phyloP scores from a whole-genome alignment of 2,888 invertebrate genomes.

The Subacronicta megacephala region DNA sequence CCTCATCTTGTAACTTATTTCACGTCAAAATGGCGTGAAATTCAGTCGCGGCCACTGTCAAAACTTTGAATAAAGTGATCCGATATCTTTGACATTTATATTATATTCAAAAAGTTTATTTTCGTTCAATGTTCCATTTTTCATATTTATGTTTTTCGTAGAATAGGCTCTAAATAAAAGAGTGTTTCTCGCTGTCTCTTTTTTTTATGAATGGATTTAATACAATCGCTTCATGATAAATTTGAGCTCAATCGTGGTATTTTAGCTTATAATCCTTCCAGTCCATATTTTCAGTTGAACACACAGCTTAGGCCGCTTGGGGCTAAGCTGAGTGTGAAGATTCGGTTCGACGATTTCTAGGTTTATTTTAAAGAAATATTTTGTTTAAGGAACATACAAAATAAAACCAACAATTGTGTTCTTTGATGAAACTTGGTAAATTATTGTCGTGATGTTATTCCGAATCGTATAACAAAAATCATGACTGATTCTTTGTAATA shows the following conservation, averaged over 20 bases:
- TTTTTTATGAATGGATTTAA: too few relatives aligned
- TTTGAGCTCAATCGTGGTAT: too few relatives aligned
- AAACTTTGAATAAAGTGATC: constrained; percentile 34
- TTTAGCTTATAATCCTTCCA: too few relatives aligned
- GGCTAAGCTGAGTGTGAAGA: too few relatives aligned
- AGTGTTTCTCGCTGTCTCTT: not conserved
- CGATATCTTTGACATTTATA: constrained; percentile 12
- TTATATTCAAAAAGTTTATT: constrained; percentile 11
- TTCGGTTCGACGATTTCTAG: too few relatives aligned
- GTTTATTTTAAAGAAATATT: too few relatives aligned
- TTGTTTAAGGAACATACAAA: too few relatives aligned
- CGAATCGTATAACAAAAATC: not conserved
- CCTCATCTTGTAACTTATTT: constrained; percentile 46
- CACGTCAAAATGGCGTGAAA: constrained; percentile 45
- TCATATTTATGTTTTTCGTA: not conserved
- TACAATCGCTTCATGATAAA: too few relatives aligned
- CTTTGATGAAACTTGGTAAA: too few relatives aligned
- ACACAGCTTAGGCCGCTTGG: too few relatives aligned
- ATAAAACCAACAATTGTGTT: not conserved
- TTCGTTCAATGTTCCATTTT: not conserved
- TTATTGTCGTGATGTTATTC: too few relatives aligned
- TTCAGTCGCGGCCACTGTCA: constrained; percentile 43
- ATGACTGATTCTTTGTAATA: constrained; percentile 9
- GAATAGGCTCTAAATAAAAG: not conserved
- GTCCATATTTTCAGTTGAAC: too few relatives aligned